phyloP scores from a whole-genome alignment of 1,140 invertebrate species.

The Drosophila bocqueti region DNA sequence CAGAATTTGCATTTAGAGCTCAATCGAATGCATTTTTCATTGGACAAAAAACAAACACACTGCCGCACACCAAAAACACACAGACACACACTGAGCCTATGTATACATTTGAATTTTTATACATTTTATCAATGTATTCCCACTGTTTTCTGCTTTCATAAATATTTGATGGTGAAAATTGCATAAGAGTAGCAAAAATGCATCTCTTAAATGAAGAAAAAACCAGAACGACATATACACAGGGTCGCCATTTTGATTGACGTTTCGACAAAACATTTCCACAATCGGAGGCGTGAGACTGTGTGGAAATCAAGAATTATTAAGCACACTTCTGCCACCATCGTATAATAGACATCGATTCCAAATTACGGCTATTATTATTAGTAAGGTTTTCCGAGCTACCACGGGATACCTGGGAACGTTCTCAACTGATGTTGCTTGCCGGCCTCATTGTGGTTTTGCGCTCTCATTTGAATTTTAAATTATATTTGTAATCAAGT shows the following conservation, averaged over 20 bases:
- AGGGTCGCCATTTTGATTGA: slow-evolving; percentile 50
- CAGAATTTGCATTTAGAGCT: slow-evolving; percentile 78
- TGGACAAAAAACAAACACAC: slow-evolving; percentile 15
- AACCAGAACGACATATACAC: slow-evolving; percentile 21
- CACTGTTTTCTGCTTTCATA: slow-evolving; percentile 54
- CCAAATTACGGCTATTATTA: slow-evolving; percentile 37
- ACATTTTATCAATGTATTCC: slow-evolving; percentile 27
- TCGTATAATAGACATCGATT: slow-evolving; percentile 27
- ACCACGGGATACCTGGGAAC: slow-evolving; percentile 46
- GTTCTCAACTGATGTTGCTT: slow-evolving; percentile 45
- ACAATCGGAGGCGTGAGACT: slow-evolving; percentile 30
- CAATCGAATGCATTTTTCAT: slow-evolving; percentile 79
- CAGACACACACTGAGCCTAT: not conserved
- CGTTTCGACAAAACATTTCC: slow-evolving; percentile 23
- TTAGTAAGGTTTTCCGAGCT: slow-evolving; percentile 12
- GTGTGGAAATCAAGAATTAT: slow-evolving; percentile 29
- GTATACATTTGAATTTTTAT: slow-evolving; percentile 51
- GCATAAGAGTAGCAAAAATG: slow-evolving; percentile 47
- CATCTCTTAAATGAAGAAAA: slow-evolving; percentile 28
- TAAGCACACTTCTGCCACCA: slow-evolving; percentile 13
- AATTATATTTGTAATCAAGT: slow-evolving; percentile 45
- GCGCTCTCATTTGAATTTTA: slow-evolving; percentile 52
- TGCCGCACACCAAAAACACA: not conserved
- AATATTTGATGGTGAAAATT: slow-evolving; percentile 68
- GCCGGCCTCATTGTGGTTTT: slow-evolving; percentile 21